phyloP scores from a whole-genome alignment of 2,888 invertebrate species.

The Dasysyrphus tricinctus region DNA sequence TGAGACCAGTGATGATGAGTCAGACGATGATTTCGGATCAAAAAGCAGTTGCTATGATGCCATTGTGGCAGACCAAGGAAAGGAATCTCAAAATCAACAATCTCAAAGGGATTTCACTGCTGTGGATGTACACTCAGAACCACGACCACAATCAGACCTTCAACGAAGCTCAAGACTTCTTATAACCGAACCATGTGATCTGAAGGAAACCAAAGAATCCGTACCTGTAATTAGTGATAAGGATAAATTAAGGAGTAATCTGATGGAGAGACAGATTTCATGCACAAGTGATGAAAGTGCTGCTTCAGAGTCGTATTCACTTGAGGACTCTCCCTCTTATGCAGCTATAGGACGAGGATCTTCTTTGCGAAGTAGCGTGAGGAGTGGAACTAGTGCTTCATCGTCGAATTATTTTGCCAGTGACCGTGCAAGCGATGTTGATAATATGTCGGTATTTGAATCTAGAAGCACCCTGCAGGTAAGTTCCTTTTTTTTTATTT shows the following conservation, averaged over 20 bases:
- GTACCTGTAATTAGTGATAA: conserved; percentile 73
- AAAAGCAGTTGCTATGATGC: conserved; percentile 54
- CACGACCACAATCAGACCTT: conserved; percentile 35
- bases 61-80: conserved; percentile 15
- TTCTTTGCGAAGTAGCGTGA: conserved; percentile 58
- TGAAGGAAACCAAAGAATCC: conserved; percentile 63
- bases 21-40: conserved; percentile 58
- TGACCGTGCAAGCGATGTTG: conserved; percentile 55
- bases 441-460: conserved; percentile 40
- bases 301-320: conserved; percentile 47
- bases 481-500: conserved; percentile 29
- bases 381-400: conserved; percentile 57
- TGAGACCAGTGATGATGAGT: conserved; percentile 60
- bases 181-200: conserved; percentile 63
- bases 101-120: conserved; percentile 54
- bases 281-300: conserved; percentile 67
- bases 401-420: conserved; percentile 53
- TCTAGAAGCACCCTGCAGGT: conserved; percentile 54
- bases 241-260: conserved; percentile 52
- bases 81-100: conserved; percentile 26
- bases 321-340: conserved; percentile 8
- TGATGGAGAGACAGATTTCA: conserved; percentile 63
- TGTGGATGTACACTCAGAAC: conserved; percentile 60
- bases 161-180: conserved; percentile 49
- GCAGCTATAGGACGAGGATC: conserved; percentile 46